Evolutionary conservation across 2,797 vertebrate species (phyloP), one percentile per base, ranked within the genome.

Genomic region (Philypnodon macrostomus): DNA sequence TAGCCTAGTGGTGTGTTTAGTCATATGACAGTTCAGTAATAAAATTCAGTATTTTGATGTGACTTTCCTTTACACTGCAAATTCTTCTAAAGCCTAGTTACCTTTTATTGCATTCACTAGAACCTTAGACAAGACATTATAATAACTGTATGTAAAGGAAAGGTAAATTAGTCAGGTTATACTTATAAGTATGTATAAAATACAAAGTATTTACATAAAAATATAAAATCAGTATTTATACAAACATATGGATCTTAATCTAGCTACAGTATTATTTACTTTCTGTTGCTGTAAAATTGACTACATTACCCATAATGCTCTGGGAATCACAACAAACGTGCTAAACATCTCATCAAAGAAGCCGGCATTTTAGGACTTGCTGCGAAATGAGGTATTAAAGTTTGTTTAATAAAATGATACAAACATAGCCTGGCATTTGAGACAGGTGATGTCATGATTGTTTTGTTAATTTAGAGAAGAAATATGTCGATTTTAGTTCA

Each of bases 371-470:
- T 67, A 72, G 68, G 56, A 67, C 42, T 58, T 55, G 10, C 61
- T 77, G 26, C 75, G 79, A 83, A 38, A 87, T 85, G 85, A 87
- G 85, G 85, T 87, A 85, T 42, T 1, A 11, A 26, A 23, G 44
- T 26, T 8, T 12, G 33, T 33, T 2, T 23, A 14, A 9, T 50
- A 32, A 29, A 1, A 47, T n/a, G 2, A 10, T 5, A 17, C 1
- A 0, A 1, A 1, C 0, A 4, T 10, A 30, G 2, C 1, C 0
- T 1, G 1, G 0, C 1, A 0, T 40, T 8, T 47, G 7, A 0
- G 4, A 1, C n/a, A n/a, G n/a, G 2, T 4, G 17, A 0, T 35
- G n/a, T 0, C 1, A 0, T 7, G 63, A 0, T 5, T 4, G 0
- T 7, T 30, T 10, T 5, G 2, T 1, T 12, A 2, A 40, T 53